Conservation (phyloP, 2,113 vertebrate genomes). For the Mesoclemmys tuberculata region DNA sequence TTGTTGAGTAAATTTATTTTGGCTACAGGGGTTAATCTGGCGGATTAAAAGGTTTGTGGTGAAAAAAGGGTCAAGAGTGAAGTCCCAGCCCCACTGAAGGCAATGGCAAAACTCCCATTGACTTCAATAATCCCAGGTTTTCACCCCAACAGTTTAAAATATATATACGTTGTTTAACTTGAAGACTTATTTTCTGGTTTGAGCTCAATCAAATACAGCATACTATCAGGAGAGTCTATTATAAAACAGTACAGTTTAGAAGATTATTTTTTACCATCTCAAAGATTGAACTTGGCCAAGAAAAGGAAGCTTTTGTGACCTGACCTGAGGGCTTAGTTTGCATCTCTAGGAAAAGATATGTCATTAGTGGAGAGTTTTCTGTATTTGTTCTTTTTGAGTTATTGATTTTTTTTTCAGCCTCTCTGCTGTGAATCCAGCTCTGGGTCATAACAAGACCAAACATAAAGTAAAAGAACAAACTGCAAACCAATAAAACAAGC, state of each 20-base stretch:
- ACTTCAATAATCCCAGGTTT: not conserved
- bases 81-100: accelerated
- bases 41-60: not conserved
- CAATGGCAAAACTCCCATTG: not conserved
- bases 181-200: not conserved
- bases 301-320: not conserved
- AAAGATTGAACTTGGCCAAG: slow-evolving; percentile 4
- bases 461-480: slow-evolving; percentile 34
- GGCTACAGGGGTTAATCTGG: not conserved
- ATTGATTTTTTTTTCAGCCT: slow-evolving; percentile 36
- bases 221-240: not conserved
- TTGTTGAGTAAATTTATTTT: not conserved
- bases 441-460: slow-evolving; percentile 8
- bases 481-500: slow-evolving; percentile 3
- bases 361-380: slow-evolving; percentile 26
- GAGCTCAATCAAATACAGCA: not conserved
- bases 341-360: slow-evolving; percentile 5
- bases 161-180: not conserved
- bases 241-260: not conserved
- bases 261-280: not conserved
- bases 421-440: not conserved
- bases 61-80: not conserved
- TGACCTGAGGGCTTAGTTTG: not conserved
- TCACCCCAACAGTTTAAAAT: not conserved
- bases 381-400: slow-evolving; percentile 7